Evolutionary conservation across 2,113 vertebrate genomes (phyloP), one percentile per base, ranked within the genome.

Genomic region (Poeciliopsis occidentalis): DNA sequence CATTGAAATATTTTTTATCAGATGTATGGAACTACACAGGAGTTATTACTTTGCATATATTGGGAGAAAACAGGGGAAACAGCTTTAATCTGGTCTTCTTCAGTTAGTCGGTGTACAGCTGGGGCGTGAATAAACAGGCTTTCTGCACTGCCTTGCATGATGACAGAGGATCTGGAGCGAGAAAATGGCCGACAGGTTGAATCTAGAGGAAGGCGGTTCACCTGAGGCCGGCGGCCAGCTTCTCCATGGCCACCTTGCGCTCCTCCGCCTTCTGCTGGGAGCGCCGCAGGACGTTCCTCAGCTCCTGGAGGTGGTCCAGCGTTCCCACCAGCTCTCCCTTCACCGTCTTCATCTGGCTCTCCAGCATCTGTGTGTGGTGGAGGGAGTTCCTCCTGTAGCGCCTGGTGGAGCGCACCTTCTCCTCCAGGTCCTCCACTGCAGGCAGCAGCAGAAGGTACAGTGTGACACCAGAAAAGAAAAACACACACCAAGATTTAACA

Each of bases 241-340:
- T 95, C 84, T 96, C 85, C 82, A 98, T 93, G 39, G 93, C 89
- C 8, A 73, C 85, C 12, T 94, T 93, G 60, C 97, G 97, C 84
- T 98, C 95, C 39, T 97, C 96, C 22, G 97, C 92, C 75, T 96
- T 96, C 79, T 94, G 92, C 30, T 98, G 96, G 17, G 96, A 95
- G 60, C 95, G 95, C 12, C 94, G 94, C 32, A 99, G 73, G 10
- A 95, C 88, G 67, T 95, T 95, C 80, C 94, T 95, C 69, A 96
- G 79, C 84, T 96, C 95, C 84, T 96, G 95, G n/a, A 98, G 94
- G 44, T 96, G 96, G 76, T 91, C 92, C 87, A 93, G 89, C 31
- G 95, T 94, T 32, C 89, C 93, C 86, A 95, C 95, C 87, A 98
- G 92, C 87, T 98, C 96, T 4, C 91, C 94, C n/a, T 79, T 93